A percentile compares a stretch with the other conserved stretches of the same genome.
phyloP scores from a whole-genome alignment of 2,113 vertebrate genomes.

The Marmota monax region DNA sequence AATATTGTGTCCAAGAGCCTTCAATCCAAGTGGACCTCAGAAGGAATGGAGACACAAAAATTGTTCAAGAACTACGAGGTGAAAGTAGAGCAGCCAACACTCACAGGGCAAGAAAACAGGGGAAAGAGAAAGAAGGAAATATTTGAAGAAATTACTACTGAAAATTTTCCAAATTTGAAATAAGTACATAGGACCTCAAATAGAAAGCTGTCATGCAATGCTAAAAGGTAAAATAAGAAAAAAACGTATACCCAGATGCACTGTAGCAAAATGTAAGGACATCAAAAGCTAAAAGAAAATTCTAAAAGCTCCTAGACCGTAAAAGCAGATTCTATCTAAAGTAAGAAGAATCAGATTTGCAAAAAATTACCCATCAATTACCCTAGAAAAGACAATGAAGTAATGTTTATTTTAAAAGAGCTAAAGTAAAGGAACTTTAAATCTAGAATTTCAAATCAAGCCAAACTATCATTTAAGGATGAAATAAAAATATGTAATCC shows the following conservation, averaged over 20 bases:
- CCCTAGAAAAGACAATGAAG: neutral
- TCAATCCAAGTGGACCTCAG: neutral
- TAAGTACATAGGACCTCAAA: neutral
- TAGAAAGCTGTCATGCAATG: neutral
- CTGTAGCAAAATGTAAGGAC: neutral
- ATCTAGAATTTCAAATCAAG: neutral
- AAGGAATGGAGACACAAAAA: neutral
- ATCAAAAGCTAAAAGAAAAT: neutral
- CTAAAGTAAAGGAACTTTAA: neutral
- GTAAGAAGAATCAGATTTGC: neutral
- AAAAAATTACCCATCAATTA: neutral
- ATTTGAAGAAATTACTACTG: neutral
- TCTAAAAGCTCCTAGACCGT: neutral
- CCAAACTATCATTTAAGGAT: neutral
- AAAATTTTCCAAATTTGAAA: slow-evolving; percentile 14
- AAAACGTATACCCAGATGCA: neutral
- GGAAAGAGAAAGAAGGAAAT: neutral
- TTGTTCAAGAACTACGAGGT: neutral
- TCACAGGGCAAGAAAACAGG: neutral
- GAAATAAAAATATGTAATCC: neutral
- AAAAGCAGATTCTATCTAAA: neutral
- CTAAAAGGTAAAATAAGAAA: neutral
- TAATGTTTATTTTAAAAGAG: neutral
- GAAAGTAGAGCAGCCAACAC: neutral
- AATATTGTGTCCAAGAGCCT: neutral